Evolutionary conservation across 2,797 vertebrate genomes (phyloP).

Genomic region (Podarcis siculus): DNA sequence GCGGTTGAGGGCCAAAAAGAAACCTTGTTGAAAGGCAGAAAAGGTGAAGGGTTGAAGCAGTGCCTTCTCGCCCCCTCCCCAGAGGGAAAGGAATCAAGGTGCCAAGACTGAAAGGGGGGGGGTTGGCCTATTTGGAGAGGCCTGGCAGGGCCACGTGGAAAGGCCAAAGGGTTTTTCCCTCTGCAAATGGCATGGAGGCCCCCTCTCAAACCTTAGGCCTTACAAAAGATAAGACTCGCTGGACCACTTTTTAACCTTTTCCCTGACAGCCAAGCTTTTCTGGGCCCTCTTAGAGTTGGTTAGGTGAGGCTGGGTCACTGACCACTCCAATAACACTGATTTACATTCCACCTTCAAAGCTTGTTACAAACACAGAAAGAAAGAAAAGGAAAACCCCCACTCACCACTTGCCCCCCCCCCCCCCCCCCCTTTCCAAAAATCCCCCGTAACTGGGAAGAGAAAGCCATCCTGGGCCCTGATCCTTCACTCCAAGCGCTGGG

Average conservation of each 20-base stretch:
- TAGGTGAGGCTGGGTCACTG: conserved; percentile 10
- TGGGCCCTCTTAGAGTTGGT: background rate
- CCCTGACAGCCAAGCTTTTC: background rate
- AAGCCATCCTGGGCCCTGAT: background rate
- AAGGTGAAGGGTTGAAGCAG: too few relatives aligned
- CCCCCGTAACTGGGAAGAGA: background rate
- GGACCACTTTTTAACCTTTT: background rate
- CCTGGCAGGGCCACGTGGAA: too few relatives aligned
- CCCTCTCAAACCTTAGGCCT: background rate
- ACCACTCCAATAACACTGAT: conserved; percentile 35
- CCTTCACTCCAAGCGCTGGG: background rate
- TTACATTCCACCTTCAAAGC: conserved; percentile 39
- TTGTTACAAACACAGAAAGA: conserved; percentile 33
- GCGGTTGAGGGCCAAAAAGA: too few relatives aligned
- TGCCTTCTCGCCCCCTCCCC: too few relatives aligned
- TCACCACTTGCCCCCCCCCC: conserved; percentile 5
- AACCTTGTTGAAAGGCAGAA: too few relatives aligned
- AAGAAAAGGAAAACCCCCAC: background rate
- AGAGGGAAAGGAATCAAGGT: too few relatives aligned
- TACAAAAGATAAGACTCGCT: background rate
- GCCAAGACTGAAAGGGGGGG: too few relatives aligned
- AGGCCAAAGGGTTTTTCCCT: too few relatives aligned
- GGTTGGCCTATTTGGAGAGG: too few relatives aligned
- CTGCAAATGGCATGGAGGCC: background rate
- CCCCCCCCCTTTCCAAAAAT: background rate